Conservation (phyloP, 2,113 vertebrate genomes). For the Mus pahari region DNA sequence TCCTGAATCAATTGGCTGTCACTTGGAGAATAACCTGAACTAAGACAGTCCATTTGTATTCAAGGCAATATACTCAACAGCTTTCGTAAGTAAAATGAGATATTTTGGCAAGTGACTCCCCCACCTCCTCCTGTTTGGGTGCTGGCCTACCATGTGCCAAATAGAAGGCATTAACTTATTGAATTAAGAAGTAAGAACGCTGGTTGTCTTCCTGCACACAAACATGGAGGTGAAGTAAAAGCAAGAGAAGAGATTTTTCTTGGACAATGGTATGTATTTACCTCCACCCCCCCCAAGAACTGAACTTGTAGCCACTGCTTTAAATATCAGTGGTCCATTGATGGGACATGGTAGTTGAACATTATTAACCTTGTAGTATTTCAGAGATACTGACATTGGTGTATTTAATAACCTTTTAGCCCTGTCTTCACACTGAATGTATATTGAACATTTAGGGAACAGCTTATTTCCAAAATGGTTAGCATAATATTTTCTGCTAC, state of each 20-base stretch:
- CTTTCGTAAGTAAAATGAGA: neutral
- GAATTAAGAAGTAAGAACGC: neutral
- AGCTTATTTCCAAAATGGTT: conserved; percentile 52
- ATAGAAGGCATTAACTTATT: neutral
- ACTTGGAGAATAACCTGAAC: neutral
- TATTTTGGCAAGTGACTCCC: fast-evolving
- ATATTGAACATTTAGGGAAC: conserved; percentile 68
- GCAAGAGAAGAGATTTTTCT: neutral
- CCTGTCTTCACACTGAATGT: conserved; percentile 57
- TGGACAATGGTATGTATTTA: neutral
- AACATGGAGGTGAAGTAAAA: neutral
- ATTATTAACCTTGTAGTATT: conserved; percentile 76
- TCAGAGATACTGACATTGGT: conserved; percentile 49
- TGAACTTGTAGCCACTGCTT: neutral
- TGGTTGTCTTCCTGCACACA: neutral
- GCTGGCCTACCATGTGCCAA: fast-evolving
- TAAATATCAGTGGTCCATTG: conserved; percentile 64
- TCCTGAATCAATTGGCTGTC: neutral
- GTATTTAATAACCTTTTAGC: conserved; percentile 66
- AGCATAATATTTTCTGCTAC: conserved; percentile 62
- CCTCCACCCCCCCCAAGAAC: neutral
- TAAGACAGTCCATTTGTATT: neutral
- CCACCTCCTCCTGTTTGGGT: neutral
- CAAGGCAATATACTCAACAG: neutral
- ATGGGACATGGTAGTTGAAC: conserved; percentile 53